A percentile compares a stretch with the other conserved stretches of the same genome.
Conservation (phyloP, 1,140 invertebrate species). For the Macrobrachium nipponense region DNA sequence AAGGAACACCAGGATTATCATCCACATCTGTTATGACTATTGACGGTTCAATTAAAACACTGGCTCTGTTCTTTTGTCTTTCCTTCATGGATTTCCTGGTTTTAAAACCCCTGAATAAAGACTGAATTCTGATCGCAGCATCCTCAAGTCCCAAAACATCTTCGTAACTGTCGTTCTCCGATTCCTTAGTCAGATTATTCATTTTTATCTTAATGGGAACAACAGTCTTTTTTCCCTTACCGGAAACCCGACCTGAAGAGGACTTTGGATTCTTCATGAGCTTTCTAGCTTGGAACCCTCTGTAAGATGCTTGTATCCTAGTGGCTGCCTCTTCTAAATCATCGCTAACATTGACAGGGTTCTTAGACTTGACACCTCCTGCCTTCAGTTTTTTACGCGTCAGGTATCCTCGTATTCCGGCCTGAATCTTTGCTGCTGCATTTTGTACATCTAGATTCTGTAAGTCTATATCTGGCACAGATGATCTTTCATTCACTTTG, state of each 20-base stretch:
- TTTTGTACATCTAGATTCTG: neutral
- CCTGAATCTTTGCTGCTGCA: neutral
- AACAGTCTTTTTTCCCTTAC: neutral
- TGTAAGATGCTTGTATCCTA: conserved; percentile 14
- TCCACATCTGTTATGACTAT: neutral
- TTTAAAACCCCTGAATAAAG: no score
- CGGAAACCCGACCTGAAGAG: no score
- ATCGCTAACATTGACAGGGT: neutral
- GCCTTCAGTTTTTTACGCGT: neutral
- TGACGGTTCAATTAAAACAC: neutral
- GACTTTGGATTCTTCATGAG: neutral
- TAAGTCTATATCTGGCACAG: neutral
- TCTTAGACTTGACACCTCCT: no score
- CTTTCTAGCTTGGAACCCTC: conserved; percentile 28
- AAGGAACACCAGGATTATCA: neutral
- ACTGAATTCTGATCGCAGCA: no score
- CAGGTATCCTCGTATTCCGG: neutral
- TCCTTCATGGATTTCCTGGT: neutral
- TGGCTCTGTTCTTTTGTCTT: neutral
- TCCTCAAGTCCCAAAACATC: no score
- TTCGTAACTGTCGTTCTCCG: no score
- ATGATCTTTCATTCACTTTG: neutral
- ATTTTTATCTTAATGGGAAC: neutral
- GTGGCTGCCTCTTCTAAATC: conserved; percentile 31
- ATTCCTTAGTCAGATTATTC: neutral